Conservation (phyloP, 2,888 invertebrate species). For the Eupithecia exiguata region DNA sequence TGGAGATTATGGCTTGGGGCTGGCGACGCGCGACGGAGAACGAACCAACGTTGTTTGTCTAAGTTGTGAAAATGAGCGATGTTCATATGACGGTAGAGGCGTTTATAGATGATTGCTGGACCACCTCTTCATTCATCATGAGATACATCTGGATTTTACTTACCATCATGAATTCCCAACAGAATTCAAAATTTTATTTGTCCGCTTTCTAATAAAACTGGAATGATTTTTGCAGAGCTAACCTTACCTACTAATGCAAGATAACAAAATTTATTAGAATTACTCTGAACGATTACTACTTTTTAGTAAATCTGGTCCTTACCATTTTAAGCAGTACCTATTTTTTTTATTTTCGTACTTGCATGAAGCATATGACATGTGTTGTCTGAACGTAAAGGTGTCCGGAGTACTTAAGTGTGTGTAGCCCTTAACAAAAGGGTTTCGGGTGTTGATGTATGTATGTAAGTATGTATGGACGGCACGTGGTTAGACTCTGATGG, state of each 20-base stretch:
- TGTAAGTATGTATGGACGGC: constrained; percentile 12
- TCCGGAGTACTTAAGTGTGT: not conserved
- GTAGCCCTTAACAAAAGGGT: constrained; percentile 17
- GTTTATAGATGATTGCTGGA: not conserved
- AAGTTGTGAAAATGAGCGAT: no score
- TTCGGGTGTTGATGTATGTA: constrained; percentile 20
- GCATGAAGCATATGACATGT: not conserved
- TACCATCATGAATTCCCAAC: no score
- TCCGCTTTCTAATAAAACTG: not conserved
- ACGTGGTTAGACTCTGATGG: constrained; percentile 25
- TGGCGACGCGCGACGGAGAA: not conserved
- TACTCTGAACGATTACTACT: no score
- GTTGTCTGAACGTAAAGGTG: not conserved
- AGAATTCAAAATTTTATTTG: no score
- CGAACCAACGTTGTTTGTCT: not conserved
- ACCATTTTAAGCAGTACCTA: not conserved
- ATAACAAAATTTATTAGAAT: no score
- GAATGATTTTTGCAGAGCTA: not conserved
- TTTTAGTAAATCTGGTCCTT: not conserved
- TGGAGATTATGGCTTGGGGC: not conserved
- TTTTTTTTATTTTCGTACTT: not conserved
- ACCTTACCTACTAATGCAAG: no score
- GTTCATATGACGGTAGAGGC: no score
- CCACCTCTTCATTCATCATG: not conserved
- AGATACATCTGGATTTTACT: not conserved